Percentiles rank a stretch among this genome's conserved stretches.
Conservation (phyloP, 2,888 invertebrate genomes). For the Melanophora roralis region DNA sequence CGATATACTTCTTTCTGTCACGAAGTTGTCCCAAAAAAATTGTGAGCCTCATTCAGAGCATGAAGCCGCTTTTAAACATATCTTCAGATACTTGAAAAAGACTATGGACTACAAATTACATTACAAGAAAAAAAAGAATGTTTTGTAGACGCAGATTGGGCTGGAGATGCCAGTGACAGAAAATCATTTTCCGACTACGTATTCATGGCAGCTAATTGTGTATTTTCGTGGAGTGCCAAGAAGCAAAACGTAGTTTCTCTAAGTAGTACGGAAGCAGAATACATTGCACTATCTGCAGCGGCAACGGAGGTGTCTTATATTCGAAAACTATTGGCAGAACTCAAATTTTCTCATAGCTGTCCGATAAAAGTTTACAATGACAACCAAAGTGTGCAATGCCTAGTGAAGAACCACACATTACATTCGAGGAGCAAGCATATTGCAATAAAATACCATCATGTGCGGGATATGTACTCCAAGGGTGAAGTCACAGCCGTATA, state of each 20-base stretch:
- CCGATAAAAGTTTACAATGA: neutral
- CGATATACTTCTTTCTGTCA: slow-evolving; percentile 53
- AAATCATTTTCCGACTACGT: slow-evolving; percentile 30
- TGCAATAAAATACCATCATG: slow-evolving; percentile 13
- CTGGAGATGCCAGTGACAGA: neutral
- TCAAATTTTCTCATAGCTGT: neutral
- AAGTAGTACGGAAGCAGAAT: slow-evolving; percentile 30
- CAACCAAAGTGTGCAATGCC: neutral
- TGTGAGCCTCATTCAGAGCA: slow-evolving; percentile 16
- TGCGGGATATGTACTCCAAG: slow-evolving; percentile 3
- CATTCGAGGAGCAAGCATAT: slow-evolving; percentile 19
- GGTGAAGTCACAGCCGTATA: neutral
- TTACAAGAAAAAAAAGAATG: slow-evolving; percentile 10
- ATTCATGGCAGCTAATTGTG: slow-evolving; percentile 9
- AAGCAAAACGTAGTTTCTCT: slow-evolving; percentile 18
- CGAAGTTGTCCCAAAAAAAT: slow-evolving; percentile 45
- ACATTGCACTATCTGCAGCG: slow-evolving; percentile 6
- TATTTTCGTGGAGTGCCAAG: slow-evolving; percentile 17
- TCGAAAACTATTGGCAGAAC: neutral
- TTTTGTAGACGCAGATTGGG: slow-evolving; percentile 35
- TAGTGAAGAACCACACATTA: neutral
- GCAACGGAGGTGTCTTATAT: slow-evolving; percentile 3
- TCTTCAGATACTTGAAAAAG: slow-evolving; percentile 10
- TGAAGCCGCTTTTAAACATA: neutral
- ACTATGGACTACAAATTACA: slow-evolving; percentile 3